Conservation (phyloP, 2,113 vertebrate species). For the Orcinus orca region DNA sequence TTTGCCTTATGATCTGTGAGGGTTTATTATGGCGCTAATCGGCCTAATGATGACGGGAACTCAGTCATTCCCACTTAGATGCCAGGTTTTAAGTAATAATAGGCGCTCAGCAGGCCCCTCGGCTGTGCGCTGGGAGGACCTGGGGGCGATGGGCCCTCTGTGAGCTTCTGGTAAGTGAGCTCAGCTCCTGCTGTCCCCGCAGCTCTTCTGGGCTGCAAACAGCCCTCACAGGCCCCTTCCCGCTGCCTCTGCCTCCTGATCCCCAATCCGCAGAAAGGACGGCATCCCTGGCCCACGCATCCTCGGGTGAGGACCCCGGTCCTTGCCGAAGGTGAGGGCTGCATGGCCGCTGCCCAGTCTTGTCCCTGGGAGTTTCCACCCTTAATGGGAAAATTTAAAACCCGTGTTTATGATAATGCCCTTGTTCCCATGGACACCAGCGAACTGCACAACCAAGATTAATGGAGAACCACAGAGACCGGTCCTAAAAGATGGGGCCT, state of each 20-base stretch:
- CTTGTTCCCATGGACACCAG: slow-evolving; percentile 86
- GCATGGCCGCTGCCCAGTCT: slow-evolving; percentile 53
- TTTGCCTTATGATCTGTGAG: slow-evolving; percentile 82
- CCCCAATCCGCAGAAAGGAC: neutral
- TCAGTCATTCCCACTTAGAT: slow-evolving; percentile 81
- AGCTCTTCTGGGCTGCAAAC: slow-evolving; percentile 66
- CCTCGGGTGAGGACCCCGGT: accelerated
- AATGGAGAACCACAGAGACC: slow-evolving; percentile 82
- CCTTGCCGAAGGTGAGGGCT: accelerated
- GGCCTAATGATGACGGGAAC: slow-evolving; percentile 81
- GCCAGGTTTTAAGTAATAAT: slow-evolving; percentile 85
- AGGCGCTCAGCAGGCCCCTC: slow-evolving; percentile 78
- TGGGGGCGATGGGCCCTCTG: slow-evolving; percentile 77
- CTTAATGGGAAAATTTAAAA: slow-evolving; percentile 81
- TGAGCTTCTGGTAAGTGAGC: slow-evolving; percentile 78
- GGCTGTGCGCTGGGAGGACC: slow-evolving; percentile 77
- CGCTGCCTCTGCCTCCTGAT: neutral
- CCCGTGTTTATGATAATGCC: slow-evolving; percentile 83
- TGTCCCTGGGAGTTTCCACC: slow-evolving; percentile 69
- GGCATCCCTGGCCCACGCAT: accelerated
- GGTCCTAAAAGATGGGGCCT: slow-evolving; percentile 84
- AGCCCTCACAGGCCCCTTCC: slow-evolving; percentile 55
- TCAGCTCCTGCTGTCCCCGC: slow-evolving; percentile 66
- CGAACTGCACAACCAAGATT: slow-evolving; percentile 82
- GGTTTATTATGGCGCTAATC: slow-evolving; percentile 84